Evolutionary conservation across 2,797 vertebrate genomes (phyloP).

Genomic region (Glyptemys insculpta): DNA sequence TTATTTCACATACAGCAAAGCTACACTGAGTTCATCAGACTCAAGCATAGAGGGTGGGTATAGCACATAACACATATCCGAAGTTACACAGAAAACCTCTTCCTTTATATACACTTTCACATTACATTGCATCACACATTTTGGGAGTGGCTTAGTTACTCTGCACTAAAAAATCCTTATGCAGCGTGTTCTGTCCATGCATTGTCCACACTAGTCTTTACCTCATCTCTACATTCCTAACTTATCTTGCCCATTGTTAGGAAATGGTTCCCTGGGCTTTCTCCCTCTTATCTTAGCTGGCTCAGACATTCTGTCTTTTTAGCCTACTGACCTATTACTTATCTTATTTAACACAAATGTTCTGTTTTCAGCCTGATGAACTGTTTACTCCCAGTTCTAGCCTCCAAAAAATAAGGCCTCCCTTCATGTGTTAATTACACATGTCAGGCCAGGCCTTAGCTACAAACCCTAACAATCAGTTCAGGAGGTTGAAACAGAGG

Average conservation of each 20-base stretch:
- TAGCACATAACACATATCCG: too few relatives aligned
- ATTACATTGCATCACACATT: too few relatives aligned
- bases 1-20: too few relatives aligned
- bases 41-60: too few relatives aligned
- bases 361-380: background rate
- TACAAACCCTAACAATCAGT: background rate
- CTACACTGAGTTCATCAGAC: too few relatives aligned
- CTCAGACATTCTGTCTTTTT: background rate
- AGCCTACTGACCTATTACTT: background rate
- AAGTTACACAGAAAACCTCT: too few relatives aligned
- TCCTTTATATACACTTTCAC: too few relatives aligned
- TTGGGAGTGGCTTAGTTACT: too few relatives aligned
- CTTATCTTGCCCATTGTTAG: background rate
- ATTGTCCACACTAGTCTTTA: background rate
- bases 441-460: background rate
- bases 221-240: background rate
- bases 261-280: background rate
- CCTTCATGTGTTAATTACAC: background rate
- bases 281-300: background rate
- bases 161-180: background rate
- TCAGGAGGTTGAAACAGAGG: background rate
- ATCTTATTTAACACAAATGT: background rate
- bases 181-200: too few relatives aligned
- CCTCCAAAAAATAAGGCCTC: background rate
- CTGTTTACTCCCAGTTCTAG: background rate